Base-by-base conservation (phyloP, 2,888 invertebrate genomes). In the Belgica antarctica region DNA sequence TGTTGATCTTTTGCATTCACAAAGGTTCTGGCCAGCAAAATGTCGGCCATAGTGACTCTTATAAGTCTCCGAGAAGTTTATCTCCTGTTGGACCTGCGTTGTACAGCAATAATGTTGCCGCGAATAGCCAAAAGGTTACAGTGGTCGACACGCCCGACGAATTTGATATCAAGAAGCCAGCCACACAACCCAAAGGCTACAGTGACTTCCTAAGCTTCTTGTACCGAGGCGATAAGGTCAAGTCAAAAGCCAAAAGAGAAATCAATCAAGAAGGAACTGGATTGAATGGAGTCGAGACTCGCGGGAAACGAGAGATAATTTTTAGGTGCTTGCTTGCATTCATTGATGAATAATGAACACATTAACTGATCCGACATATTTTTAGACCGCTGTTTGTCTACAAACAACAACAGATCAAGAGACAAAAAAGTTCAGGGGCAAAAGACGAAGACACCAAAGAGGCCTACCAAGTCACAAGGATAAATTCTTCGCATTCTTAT, bases 71-170 rank as follows among this genome's bases (percentile, higher is more conserved):
- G 22, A 17, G 52, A 17, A 7, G n/a, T 12, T 17, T 52, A 8
- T 12, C 52, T 4, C 19, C 17, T 52, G 17, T n/a, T 10, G 41
- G 22, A 17, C 4, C 52, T 1, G n/a, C 52, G 19, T 8, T n/a
- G 22, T 22, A 52, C 12, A 41, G 41, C 10, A 12, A 10, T n/a
- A 41, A 41, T 4, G 3, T 41, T 12, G n/a, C 52, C 52, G n/a
- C 22, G 22, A 52, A 52, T 22, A 41, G 41, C 10, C 41, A 10
- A 41, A 41, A 41, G 10, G 3, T 41, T 12, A n/a, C 10, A 2
- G 17, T 65, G 12, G 46, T 46, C 19, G 31, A 68, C 28, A 68
- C 68, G 15, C 68, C 68, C 2, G 68, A 68, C 34, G 57, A 68
- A 22, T 68, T 57, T 31, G 12, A 47, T n/a, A 68, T 68, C 15